These are phyloP conservation scores for Ctenicera cuprea DNA, from an alignment of 2,888 invertebrate species.

Conservation along the genomic window DNA sequence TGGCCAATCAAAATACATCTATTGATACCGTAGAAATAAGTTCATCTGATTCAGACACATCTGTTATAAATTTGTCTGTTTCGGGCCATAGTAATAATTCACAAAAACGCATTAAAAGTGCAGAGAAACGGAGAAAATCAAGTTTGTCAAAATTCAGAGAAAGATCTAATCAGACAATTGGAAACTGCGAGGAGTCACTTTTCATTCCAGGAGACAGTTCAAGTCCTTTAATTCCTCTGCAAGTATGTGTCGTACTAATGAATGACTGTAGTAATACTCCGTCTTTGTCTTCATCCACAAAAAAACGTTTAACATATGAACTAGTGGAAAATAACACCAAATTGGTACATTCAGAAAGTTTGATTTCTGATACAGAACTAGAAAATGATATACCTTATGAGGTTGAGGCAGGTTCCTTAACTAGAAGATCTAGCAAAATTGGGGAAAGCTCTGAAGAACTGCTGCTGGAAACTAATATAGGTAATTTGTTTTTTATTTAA, in stretches of 20 bases:
- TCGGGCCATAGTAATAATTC: too few relatives aligned
- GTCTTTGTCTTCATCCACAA: background rate
- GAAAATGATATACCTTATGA: background rate
- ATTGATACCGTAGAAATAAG: background rate
- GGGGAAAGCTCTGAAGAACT: too few relatives aligned
- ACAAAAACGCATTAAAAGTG: background rate
- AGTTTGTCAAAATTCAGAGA: background rate
- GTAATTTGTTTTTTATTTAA: too few relatives aligned
- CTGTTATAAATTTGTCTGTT: too few relatives aligned
- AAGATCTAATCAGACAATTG: background rate
- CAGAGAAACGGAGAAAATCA: background rate
- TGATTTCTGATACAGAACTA: background rate
- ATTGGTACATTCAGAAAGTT: too few relatives aligned
- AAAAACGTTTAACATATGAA: background rate
- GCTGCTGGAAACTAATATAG: too few relatives aligned
- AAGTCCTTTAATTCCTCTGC: background rate
- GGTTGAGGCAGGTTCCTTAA: background rate
- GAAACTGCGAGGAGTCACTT: background rate
- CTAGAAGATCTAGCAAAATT: too few relatives aligned
- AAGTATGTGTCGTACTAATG: background rate
- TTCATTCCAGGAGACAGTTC: background rate
- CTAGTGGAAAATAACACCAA: background rate
- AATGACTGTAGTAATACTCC: background rate
- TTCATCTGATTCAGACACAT: slow-evolving; percentile 2
- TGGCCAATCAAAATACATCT: background rate